These are phyloP conservation scores for Vesta saturnalis DNA, from an alignment of 2,888 invertebrate species.

Conservation along the genomic window DNA sequence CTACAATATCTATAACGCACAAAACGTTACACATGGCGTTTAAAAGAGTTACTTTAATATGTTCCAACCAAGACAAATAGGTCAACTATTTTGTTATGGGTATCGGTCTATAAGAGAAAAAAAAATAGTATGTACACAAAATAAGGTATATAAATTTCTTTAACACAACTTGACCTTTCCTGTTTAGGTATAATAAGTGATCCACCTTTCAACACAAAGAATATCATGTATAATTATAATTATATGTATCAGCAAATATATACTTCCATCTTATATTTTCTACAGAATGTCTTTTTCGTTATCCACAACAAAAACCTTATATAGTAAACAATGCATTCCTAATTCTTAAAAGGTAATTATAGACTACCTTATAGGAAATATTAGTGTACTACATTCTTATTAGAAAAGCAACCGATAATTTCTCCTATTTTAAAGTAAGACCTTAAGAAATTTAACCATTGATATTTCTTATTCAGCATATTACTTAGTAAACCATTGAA, in stretches of 20 bases:
- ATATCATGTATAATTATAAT: conserved; percentile 7
- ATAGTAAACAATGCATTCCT: conserved; percentile 14
- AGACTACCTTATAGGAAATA: conserved; percentile 2
- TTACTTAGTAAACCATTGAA: neutral
- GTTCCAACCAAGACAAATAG: too few species aligned
- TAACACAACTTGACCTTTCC: neutral
- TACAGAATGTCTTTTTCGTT: neutral
- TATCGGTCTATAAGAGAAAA: too few species aligned
- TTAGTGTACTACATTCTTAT: conserved; percentile 12
- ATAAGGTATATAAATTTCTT: neutral
- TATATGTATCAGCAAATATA: conserved; percentile 12
- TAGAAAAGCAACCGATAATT: conserved; percentile 14
- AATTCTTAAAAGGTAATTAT: conserved; percentile 11
- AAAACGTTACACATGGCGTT: too few species aligned
- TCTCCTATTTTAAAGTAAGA: conserved; percentile 12
- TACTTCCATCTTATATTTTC: neutral
- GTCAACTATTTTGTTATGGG: too few species aligned
- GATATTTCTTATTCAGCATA: conserved; percentile 4
- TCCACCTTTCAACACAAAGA: conserved; percentile 1
- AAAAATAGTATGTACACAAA: too few species aligned
- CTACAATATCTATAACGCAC: too few species aligned
- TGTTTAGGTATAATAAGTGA: neutral
- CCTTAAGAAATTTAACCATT: conserved; percentile 6
- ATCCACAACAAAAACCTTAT: conserved; percentile 9
- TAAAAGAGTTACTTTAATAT: too few species aligned